Evolutionary conservation across 2,888 invertebrate species (phyloP), one percentile per base, ranked within the genome.

Genomic region (Drosophila siamana): DNA sequence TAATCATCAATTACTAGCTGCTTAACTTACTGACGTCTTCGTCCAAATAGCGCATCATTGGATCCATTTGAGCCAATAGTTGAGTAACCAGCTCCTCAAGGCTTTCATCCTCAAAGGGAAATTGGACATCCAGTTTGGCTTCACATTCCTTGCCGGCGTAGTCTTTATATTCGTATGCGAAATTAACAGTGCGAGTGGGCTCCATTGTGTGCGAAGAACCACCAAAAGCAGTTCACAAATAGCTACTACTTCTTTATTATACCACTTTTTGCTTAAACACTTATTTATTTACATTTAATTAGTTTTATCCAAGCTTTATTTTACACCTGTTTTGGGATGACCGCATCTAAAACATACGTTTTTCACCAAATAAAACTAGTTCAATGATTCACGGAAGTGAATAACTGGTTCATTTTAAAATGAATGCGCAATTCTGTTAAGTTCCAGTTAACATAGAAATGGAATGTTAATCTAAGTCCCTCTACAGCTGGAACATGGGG

Each of bases 21-120:
- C n/a, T 33, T n/a, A 4, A 69, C 83, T 77, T 80, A 91, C 91
- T 77, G 50, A 79, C 76, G 40, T 90, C 87, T 61, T 90, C 91
- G 62, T 92, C 92, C 33, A 92, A 76, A 61, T 89, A 91, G 0
- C 91, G 84, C 92, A 92, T 91, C 67, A 87, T 85, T 0, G 91
- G 91, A 69, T 92, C 90, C 91, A 92, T 91, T 75, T 90, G 86
- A 33, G 78, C 80, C 73, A 92, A 64, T 2, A 91, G 52, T 51
- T 86, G 82, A 2, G 90, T 90, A 6, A 90, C 87, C 33, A 91
- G 67, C 65, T 92, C 92, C 40, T 91, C 90, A n/a, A 90, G 40
- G 28, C 84, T 78, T 11, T 84, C 89, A 54, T 84, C 69, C 11
- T 86, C 81, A 19, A 82, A 90, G 0, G 92, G 92, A 19, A 92